phyloP scores from a whole-genome alignment of 1,140 invertebrate species.

The Zaprionus kolodkinae region DNA sequence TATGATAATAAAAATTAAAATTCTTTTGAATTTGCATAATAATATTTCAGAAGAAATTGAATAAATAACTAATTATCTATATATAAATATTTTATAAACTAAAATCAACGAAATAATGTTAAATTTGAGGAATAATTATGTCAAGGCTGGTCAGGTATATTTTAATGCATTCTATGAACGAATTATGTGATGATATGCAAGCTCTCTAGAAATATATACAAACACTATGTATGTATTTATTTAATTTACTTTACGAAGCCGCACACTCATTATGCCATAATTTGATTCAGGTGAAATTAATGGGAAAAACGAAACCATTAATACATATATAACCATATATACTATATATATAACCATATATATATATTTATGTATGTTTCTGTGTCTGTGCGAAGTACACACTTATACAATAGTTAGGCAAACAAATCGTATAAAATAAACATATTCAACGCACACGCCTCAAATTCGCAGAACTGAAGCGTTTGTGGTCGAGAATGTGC shows the following conservation, averaged over 20 bases:
- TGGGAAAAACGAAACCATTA: not conserved
- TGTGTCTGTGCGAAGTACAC: constrained; percentile 9
- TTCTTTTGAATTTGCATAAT: too few species aligned
- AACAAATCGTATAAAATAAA: constrained; percentile 52
- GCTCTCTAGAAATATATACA: not conserved
- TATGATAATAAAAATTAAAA: too few species aligned
- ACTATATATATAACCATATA: constrained; percentile 7
- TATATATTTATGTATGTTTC: not conserved
- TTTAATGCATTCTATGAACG: too few species aligned
- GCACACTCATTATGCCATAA: constrained; percentile 16
- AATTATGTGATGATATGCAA: not conserved
- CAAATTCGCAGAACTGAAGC: constrained; percentile 35
- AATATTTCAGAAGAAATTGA: too few species aligned
- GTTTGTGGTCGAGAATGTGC: constrained; percentile 36
- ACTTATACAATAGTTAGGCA: constrained; percentile 44
- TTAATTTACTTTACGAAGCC: constrained; percentile 1
- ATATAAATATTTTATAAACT: too few species aligned
- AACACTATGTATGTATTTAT: not conserved
- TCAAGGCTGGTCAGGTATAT: too few species aligned
- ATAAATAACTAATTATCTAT: too few species aligned
- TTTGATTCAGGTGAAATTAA: constrained; percentile 27
- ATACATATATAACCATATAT: not conserved
- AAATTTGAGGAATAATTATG: not conserved
- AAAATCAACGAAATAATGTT: not conserved
- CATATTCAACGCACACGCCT: constrained; percentile 25